Conservation (phyloP, 2,888 invertebrate genomes). For the Rhopalosiphum nymphaeae region DNA sequence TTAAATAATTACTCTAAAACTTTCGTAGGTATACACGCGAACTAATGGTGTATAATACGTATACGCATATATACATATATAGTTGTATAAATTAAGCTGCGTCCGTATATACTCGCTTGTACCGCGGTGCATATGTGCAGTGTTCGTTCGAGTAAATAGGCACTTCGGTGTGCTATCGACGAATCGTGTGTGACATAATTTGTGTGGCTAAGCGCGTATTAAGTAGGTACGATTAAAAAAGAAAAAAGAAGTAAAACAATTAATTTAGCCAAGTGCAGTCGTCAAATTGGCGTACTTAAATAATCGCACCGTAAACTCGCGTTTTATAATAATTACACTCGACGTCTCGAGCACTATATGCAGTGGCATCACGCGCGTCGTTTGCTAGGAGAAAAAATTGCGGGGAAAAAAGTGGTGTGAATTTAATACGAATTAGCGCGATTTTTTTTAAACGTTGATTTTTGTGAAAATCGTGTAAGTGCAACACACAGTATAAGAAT, state of each 20-base stretch:
- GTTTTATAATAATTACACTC: not conserved
- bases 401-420: not conserved
- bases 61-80: not conserved
- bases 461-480: not conserved
- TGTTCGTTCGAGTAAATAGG: not conserved
- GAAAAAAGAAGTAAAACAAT: not conserved
- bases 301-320: not conserved
- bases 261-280: not conserved
- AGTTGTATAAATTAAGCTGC: not conserved
- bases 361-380: not conserved
- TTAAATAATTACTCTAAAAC: constrained; percentile 44
- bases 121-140: not conserved
- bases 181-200: not conserved
- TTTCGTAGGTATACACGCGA: constrained; percentile 9
- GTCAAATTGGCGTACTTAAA: not conserved
- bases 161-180: not conserved
- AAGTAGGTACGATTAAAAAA: not conserved
- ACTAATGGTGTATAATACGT: constrained; percentile 6
- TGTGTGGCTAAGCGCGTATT: not conserved
- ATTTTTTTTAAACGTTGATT: not conserved
- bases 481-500: too few relatives aligned
- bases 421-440: not conserved
- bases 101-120: not conserved
- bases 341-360: not conserved
- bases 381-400: not conserved